These are phyloP conservation scores for Tautogolabrus adspersus DNA, from an alignment of 2,113 vertebrate genomes.

Conservation along the genomic window DNA sequence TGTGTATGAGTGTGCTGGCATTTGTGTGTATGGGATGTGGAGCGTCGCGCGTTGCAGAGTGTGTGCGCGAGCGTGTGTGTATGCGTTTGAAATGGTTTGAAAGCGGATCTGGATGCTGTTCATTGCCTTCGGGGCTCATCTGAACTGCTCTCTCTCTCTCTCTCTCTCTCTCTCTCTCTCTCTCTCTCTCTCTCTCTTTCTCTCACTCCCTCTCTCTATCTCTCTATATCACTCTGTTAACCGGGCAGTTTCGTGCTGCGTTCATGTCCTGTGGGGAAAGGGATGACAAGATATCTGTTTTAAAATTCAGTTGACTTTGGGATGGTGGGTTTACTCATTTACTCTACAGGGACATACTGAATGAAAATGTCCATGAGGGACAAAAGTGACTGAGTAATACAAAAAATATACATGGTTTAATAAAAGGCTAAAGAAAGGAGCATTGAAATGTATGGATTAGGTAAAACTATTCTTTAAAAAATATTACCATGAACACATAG, in stretches of 20 bases:
- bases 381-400: not conserved
- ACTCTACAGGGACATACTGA: not conserved
- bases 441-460: no score
- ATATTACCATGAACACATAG: no score
- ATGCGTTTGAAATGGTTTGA: conserved; percentile 48
- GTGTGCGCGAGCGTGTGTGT: conserved; percentile 19
- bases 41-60: conserved; percentile 23
- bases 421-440: not conserved
- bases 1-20: conserved; percentile 56
- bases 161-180: not conserved
- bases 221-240: not conserved
- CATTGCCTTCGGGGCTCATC: conserved; percentile 53
- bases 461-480: no score
- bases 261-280: conserved; percentile 65
- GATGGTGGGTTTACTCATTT: not conserved
- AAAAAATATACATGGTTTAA: not conserved
- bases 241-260: conserved; percentile 60
- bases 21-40: conserved; percentile 52
- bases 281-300: conserved; percentile 10
- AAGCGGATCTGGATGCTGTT: conserved; percentile 62
- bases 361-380: not conserved
- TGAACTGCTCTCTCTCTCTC: conserved; percentile 42
- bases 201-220: no score
- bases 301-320: conserved; percentile 27
- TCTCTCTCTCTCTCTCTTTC: no score